These are phyloP conservation scores for Drosophila elegans DNA, from an alignment of 1,140 invertebrate species.

Conservation along the genomic window DNA sequence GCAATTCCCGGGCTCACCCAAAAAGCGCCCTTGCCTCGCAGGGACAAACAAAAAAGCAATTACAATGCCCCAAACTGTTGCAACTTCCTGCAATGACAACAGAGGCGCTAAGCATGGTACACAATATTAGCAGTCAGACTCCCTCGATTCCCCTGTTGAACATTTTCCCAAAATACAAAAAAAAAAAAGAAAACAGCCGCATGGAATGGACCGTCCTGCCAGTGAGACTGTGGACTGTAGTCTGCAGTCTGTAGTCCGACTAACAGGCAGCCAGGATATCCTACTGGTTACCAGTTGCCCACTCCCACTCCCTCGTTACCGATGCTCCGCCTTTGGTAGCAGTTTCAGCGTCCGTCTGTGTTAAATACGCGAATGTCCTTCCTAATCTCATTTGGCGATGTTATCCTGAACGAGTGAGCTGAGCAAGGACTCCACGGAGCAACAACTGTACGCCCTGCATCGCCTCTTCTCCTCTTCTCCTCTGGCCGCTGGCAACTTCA, in stretches of 20 bases:
- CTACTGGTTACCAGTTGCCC: slow-evolving; percentile 57
- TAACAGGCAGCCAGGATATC: slow-evolving; percentile 79
- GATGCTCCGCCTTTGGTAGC: slow-evolving; percentile 9
- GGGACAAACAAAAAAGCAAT: slow-evolving; percentile 80
- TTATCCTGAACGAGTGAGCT: slow-evolving; percentile 67
- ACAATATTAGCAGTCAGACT: slow-evolving; percentile 68
- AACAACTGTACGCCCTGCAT: slow-evolving; percentile 45
- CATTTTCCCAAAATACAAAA: slow-evolving; percentile 24
- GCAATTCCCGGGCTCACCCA: slow-evolving; percentile 22
- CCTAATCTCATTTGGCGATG: slow-evolving; percentile 83
- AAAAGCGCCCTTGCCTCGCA: slow-evolving; percentile 29
- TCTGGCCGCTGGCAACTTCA: slow-evolving; percentile 50
- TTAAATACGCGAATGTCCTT: slow-evolving; percentile 84
- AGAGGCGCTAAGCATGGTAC: slow-evolving; percentile 72
- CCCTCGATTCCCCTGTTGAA: slow-evolving; percentile 43
- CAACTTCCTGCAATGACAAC: slow-evolving; percentile 80
- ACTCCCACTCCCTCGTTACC: not conserved
- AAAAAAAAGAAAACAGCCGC: slow-evolving; percentile 8
- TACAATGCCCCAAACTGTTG: slow-evolving; percentile 81
- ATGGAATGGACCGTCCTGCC: slow-evolving; percentile 13
- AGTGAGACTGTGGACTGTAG: slow-evolving; percentile 23
- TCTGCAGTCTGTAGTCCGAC: slow-evolving; percentile 25
- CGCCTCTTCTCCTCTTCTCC: not conserved
- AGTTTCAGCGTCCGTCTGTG: slow-evolving; percentile 57
- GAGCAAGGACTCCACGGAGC: slow-evolving; percentile 36